Evolutionary conservation across 2,113 vertebrate genomes (phyloP).

Genomic region (Meleagris gallopavo): DNA sequence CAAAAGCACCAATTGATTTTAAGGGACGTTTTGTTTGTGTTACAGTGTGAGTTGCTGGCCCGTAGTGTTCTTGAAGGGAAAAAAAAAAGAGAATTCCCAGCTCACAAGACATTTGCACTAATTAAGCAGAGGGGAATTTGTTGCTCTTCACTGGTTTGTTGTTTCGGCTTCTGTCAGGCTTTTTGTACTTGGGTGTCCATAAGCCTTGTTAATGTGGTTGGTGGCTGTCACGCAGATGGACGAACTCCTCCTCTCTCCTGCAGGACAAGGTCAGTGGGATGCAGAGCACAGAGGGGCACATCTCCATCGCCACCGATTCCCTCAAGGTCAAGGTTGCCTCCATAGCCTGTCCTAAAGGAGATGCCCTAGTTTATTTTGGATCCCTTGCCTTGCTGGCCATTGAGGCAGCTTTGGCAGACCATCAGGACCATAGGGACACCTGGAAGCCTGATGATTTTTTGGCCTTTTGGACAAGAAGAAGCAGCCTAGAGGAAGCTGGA

Average conservation of each 20-base stretch:
- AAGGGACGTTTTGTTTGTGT: slow-evolving; percentile 50
- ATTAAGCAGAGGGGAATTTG: slow-evolving; percentile 35
- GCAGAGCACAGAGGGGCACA: background rate
- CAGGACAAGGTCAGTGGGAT: background rate
- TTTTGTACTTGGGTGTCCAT: background rate
- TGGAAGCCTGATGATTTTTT: background rate
- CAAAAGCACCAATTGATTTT: slow-evolving; percentile 50
- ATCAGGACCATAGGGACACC: background rate
- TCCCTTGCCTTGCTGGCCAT: background rate
- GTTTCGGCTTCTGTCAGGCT: slow-evolving; percentile 22
- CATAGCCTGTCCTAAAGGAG: background rate
- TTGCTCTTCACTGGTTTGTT: background rate
- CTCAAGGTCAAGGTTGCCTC: background rate
- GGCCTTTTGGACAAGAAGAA: background rate
- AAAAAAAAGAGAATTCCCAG: background rate
- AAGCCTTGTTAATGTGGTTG: background rate
- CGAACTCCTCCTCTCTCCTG: background rate
- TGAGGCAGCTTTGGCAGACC: background rate
- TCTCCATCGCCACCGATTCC: background rate
- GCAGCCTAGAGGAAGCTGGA: background rate
- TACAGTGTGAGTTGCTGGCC: slow-evolving; percentile 29
- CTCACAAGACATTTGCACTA: slow-evolving; percentile 23
- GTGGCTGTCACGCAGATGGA: background rate
- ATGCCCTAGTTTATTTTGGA: background rate
- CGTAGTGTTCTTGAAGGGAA: background rate